Conservation (phyloP, 2,797 vertebrate species). For the Gambelia wislizenii region DNA sequence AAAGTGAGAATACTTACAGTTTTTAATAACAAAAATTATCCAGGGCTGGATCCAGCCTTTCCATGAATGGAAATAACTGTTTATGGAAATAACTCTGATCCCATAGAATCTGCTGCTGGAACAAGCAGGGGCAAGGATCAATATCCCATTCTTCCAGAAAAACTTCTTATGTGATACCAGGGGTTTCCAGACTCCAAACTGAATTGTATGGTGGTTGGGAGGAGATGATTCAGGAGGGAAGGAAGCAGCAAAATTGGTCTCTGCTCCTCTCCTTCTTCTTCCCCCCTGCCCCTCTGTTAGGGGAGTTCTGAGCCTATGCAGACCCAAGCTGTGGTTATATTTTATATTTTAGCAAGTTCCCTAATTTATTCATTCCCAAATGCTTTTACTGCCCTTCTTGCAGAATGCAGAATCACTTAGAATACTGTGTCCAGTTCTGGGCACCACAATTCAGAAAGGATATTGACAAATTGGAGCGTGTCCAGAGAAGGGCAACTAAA, state of each 20-base stretch:
- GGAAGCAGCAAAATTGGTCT: background rate
- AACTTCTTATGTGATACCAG: background rate
- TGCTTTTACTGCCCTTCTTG: background rate
- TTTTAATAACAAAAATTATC: background rate
- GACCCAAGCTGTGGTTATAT: background rate
- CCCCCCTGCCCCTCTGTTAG: too few relatives aligned
- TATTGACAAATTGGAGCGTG: too few relatives aligned
- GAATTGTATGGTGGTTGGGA: too few relatives aligned
- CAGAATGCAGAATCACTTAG: too few relatives aligned
- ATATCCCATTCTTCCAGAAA: background rate
- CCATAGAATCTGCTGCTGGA: background rate
- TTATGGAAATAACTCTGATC: background rate
- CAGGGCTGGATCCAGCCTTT: background rate
- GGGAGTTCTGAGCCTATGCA: too few relatives aligned
- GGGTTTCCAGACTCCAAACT: background rate
- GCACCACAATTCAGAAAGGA: too few relatives aligned
- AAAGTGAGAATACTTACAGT: background rate
- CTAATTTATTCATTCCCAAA: conserved; percentile 2
- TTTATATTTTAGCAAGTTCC: conserved; percentile 1
- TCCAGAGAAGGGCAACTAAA: too few relatives aligned
- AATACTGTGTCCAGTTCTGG: too few relatives aligned
- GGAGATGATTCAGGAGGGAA: background rate
- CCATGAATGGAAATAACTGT: background rate
- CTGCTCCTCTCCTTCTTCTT: background rate
- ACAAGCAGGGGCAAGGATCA: background rate